Conservation (phyloP, 2,888 invertebrate species). For the Volucella inflata region DNA sequence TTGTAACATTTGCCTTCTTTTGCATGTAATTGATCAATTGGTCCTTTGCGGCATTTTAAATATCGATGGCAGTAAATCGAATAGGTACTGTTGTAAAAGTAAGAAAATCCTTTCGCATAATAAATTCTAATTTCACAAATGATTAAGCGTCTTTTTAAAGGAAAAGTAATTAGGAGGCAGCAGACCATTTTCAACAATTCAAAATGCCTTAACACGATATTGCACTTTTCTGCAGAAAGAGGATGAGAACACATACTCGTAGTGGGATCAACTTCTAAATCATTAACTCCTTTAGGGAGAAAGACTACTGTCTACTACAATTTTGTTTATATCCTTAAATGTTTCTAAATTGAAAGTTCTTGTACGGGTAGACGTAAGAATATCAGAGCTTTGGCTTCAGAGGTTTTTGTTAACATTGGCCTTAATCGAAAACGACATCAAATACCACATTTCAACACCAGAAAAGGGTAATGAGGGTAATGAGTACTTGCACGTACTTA, state of each 20-base stretch:
- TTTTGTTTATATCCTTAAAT: background rate
- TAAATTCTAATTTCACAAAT: background rate
- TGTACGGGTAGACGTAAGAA: background rate
- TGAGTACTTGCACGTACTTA: conserved; percentile 11
- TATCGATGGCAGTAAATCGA: background rate
- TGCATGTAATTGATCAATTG: conserved; percentile 33
- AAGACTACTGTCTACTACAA: background rate
- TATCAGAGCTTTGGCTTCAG: background rate
- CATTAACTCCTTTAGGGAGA: conserved; percentile 2
- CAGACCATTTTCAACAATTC: conserved; percentile 3
- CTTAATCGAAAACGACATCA: conserved; percentile 2
- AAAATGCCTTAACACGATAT: conserved; percentile 12
- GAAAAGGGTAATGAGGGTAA: background rate
- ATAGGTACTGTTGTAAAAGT: too few species aligned
- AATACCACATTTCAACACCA: background rate
- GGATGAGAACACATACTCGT: too few species aligned
- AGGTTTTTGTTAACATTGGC: background rate
- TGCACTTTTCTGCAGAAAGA: conserved; percentile 15
- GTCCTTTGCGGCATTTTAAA: conserved; percentile 15
- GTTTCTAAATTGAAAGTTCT: conserved; percentile 6
- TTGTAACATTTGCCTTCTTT: background rate
- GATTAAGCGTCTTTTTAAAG: conserved; percentile 10
- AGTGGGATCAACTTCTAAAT: background rate
- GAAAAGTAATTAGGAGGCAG: conserved; percentile 29
- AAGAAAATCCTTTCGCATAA: too few species aligned